Conservation (phyloP, 2,888 invertebrate genomes). For the Mactromeris polynyma region DNA sequence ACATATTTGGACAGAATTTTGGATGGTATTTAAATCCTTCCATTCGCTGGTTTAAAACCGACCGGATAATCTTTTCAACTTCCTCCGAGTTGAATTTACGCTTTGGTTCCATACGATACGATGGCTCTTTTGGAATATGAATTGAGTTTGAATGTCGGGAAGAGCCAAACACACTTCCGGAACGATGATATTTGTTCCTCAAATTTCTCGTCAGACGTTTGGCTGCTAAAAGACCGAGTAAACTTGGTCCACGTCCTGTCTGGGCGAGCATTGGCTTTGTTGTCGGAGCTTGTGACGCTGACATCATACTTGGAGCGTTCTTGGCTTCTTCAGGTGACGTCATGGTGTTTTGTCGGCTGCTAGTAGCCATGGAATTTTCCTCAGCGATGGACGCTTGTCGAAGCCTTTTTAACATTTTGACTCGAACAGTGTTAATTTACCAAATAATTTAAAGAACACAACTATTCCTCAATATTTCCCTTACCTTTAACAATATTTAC, state of each 20-base stretch:
- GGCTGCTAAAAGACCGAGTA: constrained; percentile 65
- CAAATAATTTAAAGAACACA: not conserved
- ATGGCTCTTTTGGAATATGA: constrained; percentile 70
- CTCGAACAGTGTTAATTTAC: not conserved
- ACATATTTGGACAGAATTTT: constrained; percentile 70
- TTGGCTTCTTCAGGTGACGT: constrained; percentile 50
- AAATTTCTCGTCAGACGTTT: constrained; percentile 67
- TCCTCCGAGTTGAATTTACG: constrained; percentile 68
- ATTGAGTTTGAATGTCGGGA: constrained; percentile 56
- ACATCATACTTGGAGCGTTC: not conserved
- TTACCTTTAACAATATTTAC: not conserved
- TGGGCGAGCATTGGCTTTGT: constrained; percentile 53
- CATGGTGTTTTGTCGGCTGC: constrained; percentile 43
- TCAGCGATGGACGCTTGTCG: constrained; percentile 37
- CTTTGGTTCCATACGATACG: constrained; percentile 77
- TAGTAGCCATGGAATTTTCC: not conserved
- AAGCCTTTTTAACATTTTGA: constrained; percentile 43
- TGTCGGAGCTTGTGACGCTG: constrained; percentile 23
- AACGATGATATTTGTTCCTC: constrained; percentile 54
- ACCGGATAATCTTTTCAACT: constrained; percentile 68
- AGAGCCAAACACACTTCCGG: constrained; percentile 66
- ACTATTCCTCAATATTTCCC: not conserved
- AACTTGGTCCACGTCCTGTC: constrained; percentile 63
- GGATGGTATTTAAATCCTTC: constrained; percentile 73
- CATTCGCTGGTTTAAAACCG: constrained; percentile 68